Evolutionary conservation across 2,797 vertebrate genomes (phyloP), one percentile per base, ranked within the genome.

Genomic region (Mormyrus hasselquistii): DNA sequence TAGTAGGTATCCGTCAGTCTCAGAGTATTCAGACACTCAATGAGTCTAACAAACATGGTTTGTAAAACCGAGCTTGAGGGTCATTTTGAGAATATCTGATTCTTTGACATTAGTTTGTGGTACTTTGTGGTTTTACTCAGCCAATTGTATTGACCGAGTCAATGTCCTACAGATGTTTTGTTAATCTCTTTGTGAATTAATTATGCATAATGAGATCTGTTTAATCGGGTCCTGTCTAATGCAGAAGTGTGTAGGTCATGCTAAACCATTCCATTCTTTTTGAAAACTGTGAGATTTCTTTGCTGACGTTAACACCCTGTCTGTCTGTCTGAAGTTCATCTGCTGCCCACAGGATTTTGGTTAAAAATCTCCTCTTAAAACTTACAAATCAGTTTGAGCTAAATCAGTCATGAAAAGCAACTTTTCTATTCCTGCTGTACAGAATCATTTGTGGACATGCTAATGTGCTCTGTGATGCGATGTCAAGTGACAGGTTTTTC

Each of bases 331-430:
- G 34, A 79, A 44, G 16, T 79, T 34, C 25, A 44, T 79, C 38
- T 79, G 34, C 73, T 84, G 19, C 19, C 22, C 82, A 25, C 22
- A 88, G 93, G 91, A 91, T 25, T 65, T 62, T 2, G 55, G 92
- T 92, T 91, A 92, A 93, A 91, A 92, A 88, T 55, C 92, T 91
- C 92, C 93, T 94, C 93, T 93, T 92, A 92, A 94, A 94, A 93
- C 91, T 95, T 94, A 94, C 94, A 94, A 95, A 94, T 95, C 93
- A 93, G 93, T 94, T 94, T 90, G 90, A 93, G 93, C 94, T 94
- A 94, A 95, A 94, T 90, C 92, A 91, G 93, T 94, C 92, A 92
- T 91, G 92, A 94, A 92, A 94, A 90, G 90, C 92, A 92, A 95
- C 95, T 83, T 52, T 90, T 94, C 90, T 93, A 92, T 91, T 92